Base-by-base conservation (phyloP, 2,888 invertebrate genomes). In the Amphimallon solstitiale region DNA sequence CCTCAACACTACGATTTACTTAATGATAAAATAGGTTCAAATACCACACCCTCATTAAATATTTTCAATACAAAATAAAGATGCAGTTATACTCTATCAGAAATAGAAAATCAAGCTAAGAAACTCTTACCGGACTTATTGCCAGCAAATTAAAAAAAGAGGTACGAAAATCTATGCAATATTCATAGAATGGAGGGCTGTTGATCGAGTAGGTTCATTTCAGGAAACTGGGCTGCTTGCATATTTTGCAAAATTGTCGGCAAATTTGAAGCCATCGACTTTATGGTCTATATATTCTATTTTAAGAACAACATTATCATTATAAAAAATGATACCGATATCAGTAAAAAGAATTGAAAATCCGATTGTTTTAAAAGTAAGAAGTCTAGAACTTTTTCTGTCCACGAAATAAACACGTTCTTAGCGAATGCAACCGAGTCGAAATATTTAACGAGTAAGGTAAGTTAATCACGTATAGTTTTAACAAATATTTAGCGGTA, bases 211-310 rank as follows among this genome's bases (percentile, higher is more conserved):
- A n/a, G n/a, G n/a, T n/a, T n/a, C n/a, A n/a, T n/a, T n/a, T n/a
- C n/a, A n/a, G n/a, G n/a, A 48, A 48, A 14, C 12, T n/a, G 48
- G 3, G 4, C 4, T 48, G 14, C n/a, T 48, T n/a, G 19, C 15
- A n/a, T 48, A 48, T 19, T 5, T 48, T 35, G 54, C 15, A 34
- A 29, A 34, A 35, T 2, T 23, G n/a, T 34, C 54, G n/a, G n/a
- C n/a, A n/a, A n/a, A n/a, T 6, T 10, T 45, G 46, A 45, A 45
- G 14, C 46, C 46, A 15, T 48, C 48, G 5, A 15, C 4, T 3
- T 17, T 48, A n/a, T 48, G 48, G 14, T 14, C 48, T n/a, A 2
- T 48, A 15, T 48, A 48, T 48, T 48, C 48, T n/a, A 48, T 48
- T 2, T 48, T 48, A 17, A 48, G 48, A 48, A 17, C 48, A 14